phyloP scores from a whole-genome alignment of 2,113 vertebrate species.

The Nanger granti region DNA sequence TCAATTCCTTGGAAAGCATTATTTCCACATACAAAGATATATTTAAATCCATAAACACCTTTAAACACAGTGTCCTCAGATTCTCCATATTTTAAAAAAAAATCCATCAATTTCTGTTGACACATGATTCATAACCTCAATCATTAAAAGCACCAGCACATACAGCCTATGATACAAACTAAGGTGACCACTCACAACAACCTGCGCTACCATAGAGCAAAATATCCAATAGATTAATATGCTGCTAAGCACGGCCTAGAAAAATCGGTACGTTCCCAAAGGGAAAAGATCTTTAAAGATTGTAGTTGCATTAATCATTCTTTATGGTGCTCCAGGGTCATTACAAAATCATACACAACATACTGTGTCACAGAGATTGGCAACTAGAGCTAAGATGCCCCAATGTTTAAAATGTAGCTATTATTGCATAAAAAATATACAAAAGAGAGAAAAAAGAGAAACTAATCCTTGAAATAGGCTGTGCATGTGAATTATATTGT shows the following conservation, averaged over 20 bases:
- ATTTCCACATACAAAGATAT: conserved; percentile 54
- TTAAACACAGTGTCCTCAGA: conserved; percentile 48
- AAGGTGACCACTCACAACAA: conserved; percentile 11
- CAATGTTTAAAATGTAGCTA: conserved; percentile 42
- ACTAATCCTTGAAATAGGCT: conserved; percentile 16
- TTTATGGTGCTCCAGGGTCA: conserved; percentile 6
- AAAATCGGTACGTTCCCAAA: conserved; percentile 31
- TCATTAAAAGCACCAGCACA: conserved; percentile 34
- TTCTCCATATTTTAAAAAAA: conserved; percentile 11
- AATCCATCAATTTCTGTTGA: conserved; percentile 33
- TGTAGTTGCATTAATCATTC: neutral
- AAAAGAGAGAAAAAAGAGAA: conserved; percentile 42
- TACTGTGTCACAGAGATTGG: neutral
- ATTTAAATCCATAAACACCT: conserved; percentile 50
- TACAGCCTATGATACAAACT: conserved; percentile 22
- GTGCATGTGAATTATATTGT: conserved; percentile 15
- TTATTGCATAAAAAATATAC: conserved; percentile 40
- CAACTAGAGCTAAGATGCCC: conserved; percentile 1
- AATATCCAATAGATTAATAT: conserved; percentile 21
- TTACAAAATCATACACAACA: conserved; percentile 29
- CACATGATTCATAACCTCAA: conserved; percentile 7
- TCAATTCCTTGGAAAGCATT: neutral
- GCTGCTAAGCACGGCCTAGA: conserved; percentile 4
- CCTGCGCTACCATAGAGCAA: neutral
- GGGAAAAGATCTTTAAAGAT: conserved; percentile 39